Conservation (phyloP, 1,140 invertebrate species). For the Lepidotrigona ventralis region DNA sequence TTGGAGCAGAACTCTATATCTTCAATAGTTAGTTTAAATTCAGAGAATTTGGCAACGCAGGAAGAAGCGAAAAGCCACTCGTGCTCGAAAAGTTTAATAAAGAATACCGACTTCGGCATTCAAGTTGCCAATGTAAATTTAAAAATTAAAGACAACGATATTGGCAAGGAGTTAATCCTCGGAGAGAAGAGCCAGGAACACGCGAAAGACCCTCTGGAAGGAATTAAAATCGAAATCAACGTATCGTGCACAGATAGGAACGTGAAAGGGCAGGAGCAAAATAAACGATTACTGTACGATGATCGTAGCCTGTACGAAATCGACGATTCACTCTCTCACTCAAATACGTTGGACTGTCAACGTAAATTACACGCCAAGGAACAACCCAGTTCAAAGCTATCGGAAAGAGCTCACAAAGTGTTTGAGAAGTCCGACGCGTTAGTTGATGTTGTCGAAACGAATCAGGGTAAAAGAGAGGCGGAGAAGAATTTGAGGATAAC, state of each 20-base stretch:
- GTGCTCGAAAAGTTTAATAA: slow-evolving; percentile 25
- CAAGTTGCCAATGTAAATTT: slow-evolving; percentile 72
- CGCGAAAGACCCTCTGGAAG: slow-evolving; percentile 59
- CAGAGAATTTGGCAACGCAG: neutral
- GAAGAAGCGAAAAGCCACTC: neutral
- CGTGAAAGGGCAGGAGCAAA: slow-evolving; percentile 40
- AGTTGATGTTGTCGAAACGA: neutral
- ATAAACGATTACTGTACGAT: slow-evolving; percentile 29
- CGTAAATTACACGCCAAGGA: neutral
- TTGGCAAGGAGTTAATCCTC: slow-evolving; percentile 47
- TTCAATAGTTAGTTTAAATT: neutral
- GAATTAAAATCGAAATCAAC: slow-evolving; percentile 76
- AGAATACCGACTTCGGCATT: slow-evolving; percentile 69
- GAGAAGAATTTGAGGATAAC: neutral
- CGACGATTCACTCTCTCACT: neutral
- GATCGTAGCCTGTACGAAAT: slow-evolving; percentile 23
- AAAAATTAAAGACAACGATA: slow-evolving; percentile 69
- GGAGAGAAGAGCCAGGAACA: slow-evolving; percentile 58
- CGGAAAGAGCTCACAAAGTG: neutral
- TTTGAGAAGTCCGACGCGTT: neutral
- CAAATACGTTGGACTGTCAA: slow-evolving; percentile 4
- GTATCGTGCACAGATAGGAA: slow-evolving; percentile 69
- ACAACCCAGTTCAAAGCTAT: neutral
- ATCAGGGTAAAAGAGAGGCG: neutral
- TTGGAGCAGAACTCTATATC: slow-evolving; percentile 6